phyloP scores from a whole-genome alignment of 2,888 invertebrate species.

The Drosophila nigricruria region DNA sequence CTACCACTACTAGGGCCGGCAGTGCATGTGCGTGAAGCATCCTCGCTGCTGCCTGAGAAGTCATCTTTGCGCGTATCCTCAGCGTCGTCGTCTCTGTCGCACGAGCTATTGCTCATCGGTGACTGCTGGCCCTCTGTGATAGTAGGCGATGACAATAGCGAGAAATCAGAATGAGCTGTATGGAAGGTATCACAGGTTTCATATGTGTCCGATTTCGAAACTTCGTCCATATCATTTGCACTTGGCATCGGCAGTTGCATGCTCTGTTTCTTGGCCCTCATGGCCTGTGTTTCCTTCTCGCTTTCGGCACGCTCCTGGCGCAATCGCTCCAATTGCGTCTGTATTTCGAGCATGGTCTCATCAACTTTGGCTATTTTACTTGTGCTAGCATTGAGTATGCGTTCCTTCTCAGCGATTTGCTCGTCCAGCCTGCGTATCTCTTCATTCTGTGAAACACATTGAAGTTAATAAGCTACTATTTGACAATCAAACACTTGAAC shows the following conservation, averaged over 20 bases:
- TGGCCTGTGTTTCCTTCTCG: constrained; percentile 65
- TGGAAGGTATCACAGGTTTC: constrained; percentile 90
- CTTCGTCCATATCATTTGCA: constrained; percentile 73
- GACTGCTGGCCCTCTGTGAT: constrained; percentile 78
- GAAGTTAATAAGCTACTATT: fast-evolving
- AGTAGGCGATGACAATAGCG: constrained; percentile 83
- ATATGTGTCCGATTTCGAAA: constrained; percentile 82
- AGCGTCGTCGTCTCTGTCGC: constrained; percentile 69
- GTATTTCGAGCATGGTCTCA: constrained; percentile 89
- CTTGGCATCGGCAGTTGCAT: constrained; percentile 88
- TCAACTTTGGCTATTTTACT: constrained; percentile 90
- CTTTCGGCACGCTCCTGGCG: constrained; percentile 80
- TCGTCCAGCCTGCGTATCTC: constrained; percentile 90
- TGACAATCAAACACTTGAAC: constrained; percentile 58
- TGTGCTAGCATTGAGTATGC: constrained; percentile 88
- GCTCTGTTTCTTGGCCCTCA: constrained; percentile 71
- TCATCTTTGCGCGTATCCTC: constrained; percentile 70
- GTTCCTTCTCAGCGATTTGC: constrained; percentile 87
- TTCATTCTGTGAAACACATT: constrained; percentile 87
- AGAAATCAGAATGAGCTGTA: constrained; percentile 89
- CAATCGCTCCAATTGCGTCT: constrained; percentile 87
- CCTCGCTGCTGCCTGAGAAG: constrained; percentile 70
- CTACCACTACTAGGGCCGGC: constrained; percentile 67
- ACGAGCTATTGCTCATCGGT: constrained; percentile 79
- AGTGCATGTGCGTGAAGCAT: constrained; percentile 70